Percentiles rank a stretch among this genome's conserved stretches.
phyloP scores from a whole-genome alignment of 2,888 invertebrate species.

The Microctonus hyperodae region DNA sequence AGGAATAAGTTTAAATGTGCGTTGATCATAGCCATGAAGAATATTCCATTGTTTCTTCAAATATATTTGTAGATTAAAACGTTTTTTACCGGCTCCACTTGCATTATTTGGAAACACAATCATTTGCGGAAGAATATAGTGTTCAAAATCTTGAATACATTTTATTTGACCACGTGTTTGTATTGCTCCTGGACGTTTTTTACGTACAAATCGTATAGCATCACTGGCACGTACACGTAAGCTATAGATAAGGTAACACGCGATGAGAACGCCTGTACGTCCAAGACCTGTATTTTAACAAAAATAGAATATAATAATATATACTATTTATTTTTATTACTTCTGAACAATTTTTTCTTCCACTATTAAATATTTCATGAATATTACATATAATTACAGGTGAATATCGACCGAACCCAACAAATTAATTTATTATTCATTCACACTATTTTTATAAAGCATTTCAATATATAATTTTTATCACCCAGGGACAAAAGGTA shows the following conservation, averaged over 20 bases:
- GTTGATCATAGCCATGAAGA: slow-evolving; percentile 80
- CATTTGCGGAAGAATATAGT: slow-evolving; percentile 79
- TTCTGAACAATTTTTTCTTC: not conserved
- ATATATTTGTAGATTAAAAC: slow-evolving; percentile 71
- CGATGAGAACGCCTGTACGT: slow-evolving; percentile 86
- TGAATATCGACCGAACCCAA: not conserved
- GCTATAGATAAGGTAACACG: slow-evolving; percentile 84
- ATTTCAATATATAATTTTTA: too few species aligned
- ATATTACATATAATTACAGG: not conserved
- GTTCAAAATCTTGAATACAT: slow-evolving; percentile 83
- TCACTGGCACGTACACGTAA: slow-evolving; percentile 79
- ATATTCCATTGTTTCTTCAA: slow-evolving; percentile 75
- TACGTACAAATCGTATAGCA: slow-evolving; percentile 80
- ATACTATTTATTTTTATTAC: not conserved
- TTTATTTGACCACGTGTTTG: slow-evolving; percentile 85
- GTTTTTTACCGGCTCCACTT: slow-evolving; percentile 63
- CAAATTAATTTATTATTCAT: not conserved
- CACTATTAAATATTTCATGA: not conserved
- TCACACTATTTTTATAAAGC: too few species aligned
- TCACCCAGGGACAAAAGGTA: too few species aligned
- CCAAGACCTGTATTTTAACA: slow-evolving; percentile 70
- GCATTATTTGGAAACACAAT: slow-evolving; percentile 71
- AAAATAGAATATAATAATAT: not conserved
- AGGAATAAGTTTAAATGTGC: slow-evolving; percentile 77
- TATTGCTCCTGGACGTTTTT: slow-evolving; percentile 78